Conservation (phyloP, 2,797 vertebrate genomes). For the Myotis vivesi region DNA sequence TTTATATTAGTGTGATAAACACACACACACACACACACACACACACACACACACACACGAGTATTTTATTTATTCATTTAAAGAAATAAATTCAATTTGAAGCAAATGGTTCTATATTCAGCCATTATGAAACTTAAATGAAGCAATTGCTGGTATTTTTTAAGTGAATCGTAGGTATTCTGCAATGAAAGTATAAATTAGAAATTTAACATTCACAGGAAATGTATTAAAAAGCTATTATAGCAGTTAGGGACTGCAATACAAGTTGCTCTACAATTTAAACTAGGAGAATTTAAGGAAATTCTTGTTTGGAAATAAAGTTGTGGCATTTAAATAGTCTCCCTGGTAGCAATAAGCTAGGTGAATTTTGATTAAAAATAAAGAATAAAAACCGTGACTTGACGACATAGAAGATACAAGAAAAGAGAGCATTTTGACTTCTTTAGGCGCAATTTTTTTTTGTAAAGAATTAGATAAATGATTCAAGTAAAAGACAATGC, state of each 20-base stretch:
- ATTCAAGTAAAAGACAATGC: not conserved
- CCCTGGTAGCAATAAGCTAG: not conserved
- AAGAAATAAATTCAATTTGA: not conserved
- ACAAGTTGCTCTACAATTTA: not conserved
- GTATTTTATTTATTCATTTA: not conserved
- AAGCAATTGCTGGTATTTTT: not conserved
- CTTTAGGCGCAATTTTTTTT: not conserved
- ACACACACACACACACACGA: not conserved
- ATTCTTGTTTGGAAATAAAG: not conserved
- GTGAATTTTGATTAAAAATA: slow-evolving; percentile 44
- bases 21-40: not conserved
- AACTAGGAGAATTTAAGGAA: not conserved
- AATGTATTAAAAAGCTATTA: slow-evolving; percentile 17
- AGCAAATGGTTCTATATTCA: not conserved
- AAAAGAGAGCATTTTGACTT: not conserved
- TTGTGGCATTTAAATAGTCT: not conserved
- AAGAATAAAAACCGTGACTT: not conserved
- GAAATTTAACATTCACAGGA: slow-evolving; percentile 16
- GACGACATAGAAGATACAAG: not conserved
- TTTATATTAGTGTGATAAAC: not conserved
- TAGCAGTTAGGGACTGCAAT: not conserved
- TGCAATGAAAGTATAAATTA: not conserved
- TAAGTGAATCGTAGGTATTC: not conserved
- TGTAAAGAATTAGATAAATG: not conserved
- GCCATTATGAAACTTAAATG: not conserved